These are phyloP conservation scores for Nothoprocta perdicaria DNA, from an alignment of 2,113 vertebrate species.

Conservation along the genomic window DNA sequence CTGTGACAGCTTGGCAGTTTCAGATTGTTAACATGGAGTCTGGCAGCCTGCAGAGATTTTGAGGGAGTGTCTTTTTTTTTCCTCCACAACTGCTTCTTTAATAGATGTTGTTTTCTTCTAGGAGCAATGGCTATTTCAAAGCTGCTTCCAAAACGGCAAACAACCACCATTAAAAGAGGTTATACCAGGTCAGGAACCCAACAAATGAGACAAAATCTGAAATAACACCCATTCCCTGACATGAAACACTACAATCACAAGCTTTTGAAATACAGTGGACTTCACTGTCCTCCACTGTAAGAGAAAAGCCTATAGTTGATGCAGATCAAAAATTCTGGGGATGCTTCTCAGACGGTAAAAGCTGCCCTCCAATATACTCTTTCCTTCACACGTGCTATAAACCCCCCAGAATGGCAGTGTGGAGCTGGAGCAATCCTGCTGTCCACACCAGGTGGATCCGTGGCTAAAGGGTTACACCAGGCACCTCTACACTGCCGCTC, in stretches of 20 bases:
- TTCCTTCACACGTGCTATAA: neutral
- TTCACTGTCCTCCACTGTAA: neutral
- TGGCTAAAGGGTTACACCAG: neutral
- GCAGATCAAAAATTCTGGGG: neutral
- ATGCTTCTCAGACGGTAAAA: neutral
- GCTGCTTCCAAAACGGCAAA: neutral
- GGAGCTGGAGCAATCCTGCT: neutral
- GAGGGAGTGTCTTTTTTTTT: neutral
- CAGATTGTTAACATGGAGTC: neutral
- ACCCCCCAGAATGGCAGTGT: fast-evolving
- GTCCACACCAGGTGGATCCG: neutral
- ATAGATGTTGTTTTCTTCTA: neutral
- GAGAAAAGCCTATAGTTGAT: neutral
- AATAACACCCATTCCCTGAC: neutral
- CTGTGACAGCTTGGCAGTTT: neutral
- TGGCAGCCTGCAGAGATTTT: neutral
- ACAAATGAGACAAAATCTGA: neutral
- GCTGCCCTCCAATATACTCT: neutral
- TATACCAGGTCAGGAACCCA: neutral
- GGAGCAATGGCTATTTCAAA: neutral
- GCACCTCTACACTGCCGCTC: neutral
- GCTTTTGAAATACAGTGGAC: neutral
- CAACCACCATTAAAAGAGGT: neutral
- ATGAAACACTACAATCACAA: neutral
- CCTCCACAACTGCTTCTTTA: neutral